Evolutionary conservation across 1,140 invertebrate species (phyloP), one percentile per base, ranked within the genome.

Genomic region (Odontomachus brunneus): DNA sequence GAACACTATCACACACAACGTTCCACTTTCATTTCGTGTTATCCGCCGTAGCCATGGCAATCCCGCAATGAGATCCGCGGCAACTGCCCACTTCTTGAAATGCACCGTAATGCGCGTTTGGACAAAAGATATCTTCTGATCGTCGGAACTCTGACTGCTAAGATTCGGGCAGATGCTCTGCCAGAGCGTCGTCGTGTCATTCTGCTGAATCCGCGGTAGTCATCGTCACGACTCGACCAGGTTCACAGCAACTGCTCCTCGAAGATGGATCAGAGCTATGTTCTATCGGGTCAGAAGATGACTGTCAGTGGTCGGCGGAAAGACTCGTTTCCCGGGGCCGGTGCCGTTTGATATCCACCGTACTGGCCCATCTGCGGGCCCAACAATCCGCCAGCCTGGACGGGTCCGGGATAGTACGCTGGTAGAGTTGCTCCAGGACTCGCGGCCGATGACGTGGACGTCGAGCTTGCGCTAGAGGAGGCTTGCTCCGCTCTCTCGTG

Each of bases 261-360:
- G 63, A 92, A 83, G 65, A 91, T 85, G 60, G 91, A 89, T 92
- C 88, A 89, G 67, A 92, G 90, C 91, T 94, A 94, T 26, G 91
- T 85, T 90, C 94, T 94, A 89, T 96, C 96, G 95, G 97, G 97
- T 97, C 97, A 98, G 95, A 97, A 97, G 95, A 98, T 97, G 82
- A 98, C 97, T 51, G 97, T 97, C 14, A 98, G 93, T 1, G 97
- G 97, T 90, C 97, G 95, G 74, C 97, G 94, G 92, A 97, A 86
- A 2, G 82, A 97, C 89, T 97, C 97, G 22, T 95, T 94, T 84
- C 95, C 94, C 83, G 95, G 95, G 29, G 92, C 90, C 53, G 89
- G 91, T 44, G 94, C 94, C 0, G 95, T 92, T 90, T 96, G 96
- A 88, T 96, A 96, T 12, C 95, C 95, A 15, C 95, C 91, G 90